These are phyloP conservation scores for Calcarius lapponicus DNA, from an alignment of 2,797 vertebrate genomes.

Conservation along the genomic window DNA sequence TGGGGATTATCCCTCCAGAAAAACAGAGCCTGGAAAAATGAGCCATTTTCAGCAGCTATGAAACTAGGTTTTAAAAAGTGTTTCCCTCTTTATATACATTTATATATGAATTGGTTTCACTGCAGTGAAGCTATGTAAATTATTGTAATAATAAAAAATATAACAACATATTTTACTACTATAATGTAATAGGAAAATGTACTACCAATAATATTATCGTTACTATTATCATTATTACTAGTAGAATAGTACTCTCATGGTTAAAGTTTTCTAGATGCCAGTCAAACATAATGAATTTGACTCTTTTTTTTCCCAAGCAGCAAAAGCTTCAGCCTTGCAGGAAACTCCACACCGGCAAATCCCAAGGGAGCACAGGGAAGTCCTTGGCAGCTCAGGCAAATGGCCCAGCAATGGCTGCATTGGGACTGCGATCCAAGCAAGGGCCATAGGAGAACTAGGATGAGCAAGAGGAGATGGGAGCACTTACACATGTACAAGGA, in stretches of 20 bases:
- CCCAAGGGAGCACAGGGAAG: background rate
- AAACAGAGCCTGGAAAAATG: constrained; percentile 37
- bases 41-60: constrained; percentile 27
- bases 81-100: background rate
- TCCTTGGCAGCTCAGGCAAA: background rate
- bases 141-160: constrained; percentile 24
- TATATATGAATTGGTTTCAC: background rate
- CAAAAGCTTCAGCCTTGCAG: background rate
- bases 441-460: background rate
- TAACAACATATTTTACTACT: background rate
- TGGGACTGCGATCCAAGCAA: background rate
- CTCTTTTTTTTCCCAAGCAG: background rate
- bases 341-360: background rate
- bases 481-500: background rate
- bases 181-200: background rate
- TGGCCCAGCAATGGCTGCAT: background rate
- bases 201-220: background rate
- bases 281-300: background rate
- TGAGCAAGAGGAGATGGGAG: background rate
- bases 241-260: background rate
- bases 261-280: background rate
- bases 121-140: background rate
- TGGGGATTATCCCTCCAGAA: constrained; percentile 54
- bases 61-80: background rate
- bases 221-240: background rate